Conservation (phyloP, 2,797 vertebrate species). For the Xiphorhynchus erythropygius region DNA sequence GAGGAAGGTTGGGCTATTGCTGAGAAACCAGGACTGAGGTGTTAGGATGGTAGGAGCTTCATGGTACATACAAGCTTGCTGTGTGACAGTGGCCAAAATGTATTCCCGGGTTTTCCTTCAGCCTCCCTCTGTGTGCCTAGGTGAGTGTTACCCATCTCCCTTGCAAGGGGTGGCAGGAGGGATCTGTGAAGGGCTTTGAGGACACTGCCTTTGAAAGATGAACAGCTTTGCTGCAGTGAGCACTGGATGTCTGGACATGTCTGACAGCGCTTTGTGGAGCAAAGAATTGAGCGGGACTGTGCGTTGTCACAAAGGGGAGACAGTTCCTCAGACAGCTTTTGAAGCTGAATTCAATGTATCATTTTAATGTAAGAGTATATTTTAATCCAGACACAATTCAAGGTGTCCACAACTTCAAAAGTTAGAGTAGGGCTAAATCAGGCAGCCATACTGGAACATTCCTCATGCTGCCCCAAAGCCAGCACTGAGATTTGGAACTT, state of each 20-base stretch:
- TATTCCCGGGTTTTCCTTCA: neutral
- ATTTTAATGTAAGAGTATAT: neutral
- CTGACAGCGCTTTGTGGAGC: neutral
- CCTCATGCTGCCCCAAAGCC: neutral
- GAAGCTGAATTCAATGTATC: neutral
- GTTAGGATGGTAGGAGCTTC: neutral
- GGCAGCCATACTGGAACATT: neutral
- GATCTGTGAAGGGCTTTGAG: conserved; percentile 1
- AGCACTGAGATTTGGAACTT: neutral
- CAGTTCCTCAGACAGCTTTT: neutral
- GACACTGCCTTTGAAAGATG: neutral
- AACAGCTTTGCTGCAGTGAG: neutral
- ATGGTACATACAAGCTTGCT: neutral
- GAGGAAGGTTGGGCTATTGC: neutral
- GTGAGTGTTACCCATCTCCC: neutral
- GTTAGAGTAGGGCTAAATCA: neutral
- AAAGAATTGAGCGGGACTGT: neutral
- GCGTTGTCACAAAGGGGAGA: conserved; percentile 7
- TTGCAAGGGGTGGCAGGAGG: neutral
- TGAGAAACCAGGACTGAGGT: neutral
- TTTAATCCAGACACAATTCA: neutral
- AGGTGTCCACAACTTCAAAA: neutral
- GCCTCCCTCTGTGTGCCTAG: neutral
- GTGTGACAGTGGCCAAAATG: neutral
- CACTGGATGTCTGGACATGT: neutral